Conservation (phyloP, 1,140 invertebrate species). For the Pseudomyrmex pallidus region DNA sequence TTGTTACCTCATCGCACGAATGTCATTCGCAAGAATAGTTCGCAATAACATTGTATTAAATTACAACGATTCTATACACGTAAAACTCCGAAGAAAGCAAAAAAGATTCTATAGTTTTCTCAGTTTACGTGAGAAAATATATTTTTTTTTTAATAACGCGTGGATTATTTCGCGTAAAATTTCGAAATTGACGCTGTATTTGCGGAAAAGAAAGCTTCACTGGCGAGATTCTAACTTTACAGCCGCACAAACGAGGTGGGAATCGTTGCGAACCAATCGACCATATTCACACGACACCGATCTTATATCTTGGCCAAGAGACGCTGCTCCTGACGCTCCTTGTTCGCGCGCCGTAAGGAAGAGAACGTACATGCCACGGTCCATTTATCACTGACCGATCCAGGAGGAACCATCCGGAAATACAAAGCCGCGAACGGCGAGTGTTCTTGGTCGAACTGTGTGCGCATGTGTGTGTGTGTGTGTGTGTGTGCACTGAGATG, state of each 20-base stretch:
- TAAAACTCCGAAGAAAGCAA: background rate
- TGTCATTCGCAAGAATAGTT: background rate
- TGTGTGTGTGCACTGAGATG: constrained; percentile 6
- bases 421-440: constrained; percentile 72
- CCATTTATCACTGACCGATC: constrained; percentile 78
- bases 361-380: constrained; percentile 52
- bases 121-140: background rate
- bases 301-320: constrained; percentile 70
- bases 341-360: constrained; percentile 65
- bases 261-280: constrained; percentile 53
- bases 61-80: background rate
- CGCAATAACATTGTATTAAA: background rate
- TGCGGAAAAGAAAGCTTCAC: too few species aligned
- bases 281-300: constrained; percentile 37
- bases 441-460: constrained; percentile 49
- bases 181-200: background rate
- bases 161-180: background rate
- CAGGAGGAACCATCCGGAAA: constrained; percentile 73
- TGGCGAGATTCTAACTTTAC: background rate
- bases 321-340: constrained; percentile 69
- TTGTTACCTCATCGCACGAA: background rate
- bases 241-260: constrained; percentile 3
- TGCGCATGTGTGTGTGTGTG: background rate
- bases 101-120: background rate
- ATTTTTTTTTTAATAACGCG: background rate